These are phyloP conservation scores for Monopis laevigella DNA, from an alignment of 2,888 invertebrate species.

Conservation along the genomic window DNA sequence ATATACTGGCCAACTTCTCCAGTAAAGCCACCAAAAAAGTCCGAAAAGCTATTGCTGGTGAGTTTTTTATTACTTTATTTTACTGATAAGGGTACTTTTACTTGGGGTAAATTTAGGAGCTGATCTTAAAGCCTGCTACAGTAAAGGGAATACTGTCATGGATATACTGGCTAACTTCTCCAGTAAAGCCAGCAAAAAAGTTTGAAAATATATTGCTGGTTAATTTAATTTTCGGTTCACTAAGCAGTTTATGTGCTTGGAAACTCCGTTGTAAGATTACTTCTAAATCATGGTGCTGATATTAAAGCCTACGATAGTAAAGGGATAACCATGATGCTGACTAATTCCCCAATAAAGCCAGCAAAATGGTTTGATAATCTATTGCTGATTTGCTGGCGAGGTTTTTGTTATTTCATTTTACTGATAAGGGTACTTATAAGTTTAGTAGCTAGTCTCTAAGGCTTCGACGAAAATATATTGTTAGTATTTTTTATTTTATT, in stretches of 20 bases:
- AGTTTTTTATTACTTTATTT: slow-evolving; percentile 32
- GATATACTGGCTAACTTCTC: slow-evolving; percentile 89
- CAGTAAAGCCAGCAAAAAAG: slow-evolving; percentile 87
- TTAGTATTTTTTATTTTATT: too few species aligned
- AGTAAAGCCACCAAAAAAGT: slow-evolving; percentile 89
- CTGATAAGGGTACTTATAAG: background rate
- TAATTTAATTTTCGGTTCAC: slow-evolving; percentile 73
- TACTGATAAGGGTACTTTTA: background rate
- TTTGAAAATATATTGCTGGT: slow-evolving; percentile 87
- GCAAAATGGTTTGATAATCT: slow-evolving; percentile 85
- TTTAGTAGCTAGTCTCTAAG: slow-evolving; percentile 79
- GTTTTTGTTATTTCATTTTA: slow-evolving; percentile 21
- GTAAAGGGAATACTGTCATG: slow-evolving; percentile 83
- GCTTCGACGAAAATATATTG: slow-evolving; percentile 73
- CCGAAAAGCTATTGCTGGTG: slow-evolving; percentile 84
- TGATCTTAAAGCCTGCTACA: slow-evolving; percentile 82
- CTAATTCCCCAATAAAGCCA: slow-evolving; percentile 89
- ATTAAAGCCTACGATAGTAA: slow-evolving; percentile 80
- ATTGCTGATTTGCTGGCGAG: slow-evolving; percentile 74
- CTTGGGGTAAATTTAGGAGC: slow-evolving; percentile 61
- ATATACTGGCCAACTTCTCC: slow-evolving; percentile 88
- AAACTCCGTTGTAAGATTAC: slow-evolving; percentile 83
- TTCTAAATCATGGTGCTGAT: slow-evolving; percentile 85
- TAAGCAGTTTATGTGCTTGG: slow-evolving; percentile 94
- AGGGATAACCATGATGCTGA: slow-evolving; percentile 85